Base-by-base conservation (phyloP, 2,888 invertebrate genomes). In the Apomyelois bistriatella region DNA sequence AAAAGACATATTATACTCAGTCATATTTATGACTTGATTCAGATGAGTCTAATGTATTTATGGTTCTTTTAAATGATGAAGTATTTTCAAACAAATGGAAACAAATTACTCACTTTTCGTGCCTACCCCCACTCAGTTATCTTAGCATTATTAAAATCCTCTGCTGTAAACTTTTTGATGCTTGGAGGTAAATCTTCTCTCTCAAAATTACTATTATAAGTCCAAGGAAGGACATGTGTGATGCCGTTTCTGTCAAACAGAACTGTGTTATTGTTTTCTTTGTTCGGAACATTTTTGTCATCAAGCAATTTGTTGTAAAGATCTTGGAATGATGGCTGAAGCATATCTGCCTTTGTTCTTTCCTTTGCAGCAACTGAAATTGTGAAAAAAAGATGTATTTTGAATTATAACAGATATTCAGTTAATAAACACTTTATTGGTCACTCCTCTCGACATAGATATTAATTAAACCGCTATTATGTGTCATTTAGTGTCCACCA, bases 181-280 rank as follows among this genome's bases (percentile, higher is more conserved):
- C 94, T 94, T 0, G 92, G 93, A 12, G 94, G 94, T 55, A 94
- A 72, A 59, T 91, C 89, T 3, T 72, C 68, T 58, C 85, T 76
- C 43, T 91, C 91, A 46, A 93, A 76, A 38, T 70, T 60, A 3
- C 77, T 65, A 36, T 93, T 92, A 61, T 92, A 92, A 6, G 71
- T 84, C 94, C 94, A 94, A 1, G 90, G 88, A 1, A 92, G 80
- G 2, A 83, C 66, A 56, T 91, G 82, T 0, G 82, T 81, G 3
- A 88, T 65, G 1, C 86, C 83, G 48, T 80, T 76, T 17, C 66
- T 68, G 58, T 87, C 87, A 36, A 75, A 78, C 1, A 86, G 46
- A 0, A 79, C 57, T 1, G 80, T 82, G 12, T 67, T 70, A 1
- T 65, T 65, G 43, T 70, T 58, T 0, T 62, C 57, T 1, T 52